Conservation (phyloP, 2,113 vertebrate species). For the Myotis davidii region DNA sequence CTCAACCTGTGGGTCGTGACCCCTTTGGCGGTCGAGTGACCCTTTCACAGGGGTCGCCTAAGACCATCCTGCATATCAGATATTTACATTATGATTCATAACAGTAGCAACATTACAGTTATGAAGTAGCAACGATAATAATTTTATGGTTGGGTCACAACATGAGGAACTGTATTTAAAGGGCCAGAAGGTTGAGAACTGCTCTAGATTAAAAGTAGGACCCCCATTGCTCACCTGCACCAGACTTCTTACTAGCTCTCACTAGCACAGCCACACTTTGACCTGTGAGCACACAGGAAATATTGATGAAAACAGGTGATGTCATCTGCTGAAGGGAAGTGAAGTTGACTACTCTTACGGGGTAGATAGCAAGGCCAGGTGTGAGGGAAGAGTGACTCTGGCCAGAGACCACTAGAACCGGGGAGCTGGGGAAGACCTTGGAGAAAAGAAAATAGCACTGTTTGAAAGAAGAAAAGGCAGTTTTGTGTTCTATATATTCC, state of each 20-base stretch:
- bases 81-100: too few species aligned
- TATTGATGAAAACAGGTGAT: constrained; percentile 73
- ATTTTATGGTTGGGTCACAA: too few species aligned
- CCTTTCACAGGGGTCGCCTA: too few species aligned
- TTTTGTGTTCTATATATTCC: neutral
- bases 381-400: neutral
- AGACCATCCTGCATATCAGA: too few species aligned
- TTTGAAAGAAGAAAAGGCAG: neutral
- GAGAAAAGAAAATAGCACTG: neutral
- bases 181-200: too few species aligned
- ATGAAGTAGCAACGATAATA: too few species aligned
- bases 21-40: too few species aligned
- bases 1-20: too few species aligned
- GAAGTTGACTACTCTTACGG: constrained; percentile 69
- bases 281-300: constrained; percentile 80
- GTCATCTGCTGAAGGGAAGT: constrained; percentile 77
- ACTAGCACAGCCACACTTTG: constrained; percentile 73
- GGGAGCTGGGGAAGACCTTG: constrained; percentile 75
- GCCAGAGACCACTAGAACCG: constrained; percentile 54
- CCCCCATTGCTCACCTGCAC: constrained; percentile 63
- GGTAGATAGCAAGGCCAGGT: constrained; percentile 68
- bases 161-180: too few species aligned
- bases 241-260: constrained; percentile 3
- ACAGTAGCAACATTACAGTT: too few species aligned
- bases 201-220: neutral